Evolutionary conservation across 2,888 invertebrate genomes (phyloP).

Genomic region (Blera fallax): DNA sequence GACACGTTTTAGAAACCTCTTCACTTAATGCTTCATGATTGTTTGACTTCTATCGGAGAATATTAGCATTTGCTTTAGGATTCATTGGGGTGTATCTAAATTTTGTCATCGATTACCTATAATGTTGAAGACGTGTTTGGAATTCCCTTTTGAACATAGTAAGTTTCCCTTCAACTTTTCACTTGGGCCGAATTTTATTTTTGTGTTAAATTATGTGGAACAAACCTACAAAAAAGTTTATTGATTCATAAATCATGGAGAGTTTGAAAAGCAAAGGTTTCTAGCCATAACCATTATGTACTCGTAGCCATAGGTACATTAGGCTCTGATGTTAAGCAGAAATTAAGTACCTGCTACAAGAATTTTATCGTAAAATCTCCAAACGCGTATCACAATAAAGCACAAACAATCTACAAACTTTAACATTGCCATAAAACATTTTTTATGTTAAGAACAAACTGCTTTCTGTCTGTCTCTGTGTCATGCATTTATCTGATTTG

Average conservation of each 20-base stretch:
- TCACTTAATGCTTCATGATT: not conserved
- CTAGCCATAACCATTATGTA: too few relatives aligned
- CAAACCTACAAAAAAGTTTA: not conserved
- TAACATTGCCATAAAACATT: not conserved
- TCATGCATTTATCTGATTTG: not conserved
- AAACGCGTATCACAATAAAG: not conserved
- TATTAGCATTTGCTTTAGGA: not conserved
- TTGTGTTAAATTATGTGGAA: not conserved
- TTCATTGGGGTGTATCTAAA: not conserved
- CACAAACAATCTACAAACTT: not conserved
- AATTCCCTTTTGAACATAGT: not conserved
- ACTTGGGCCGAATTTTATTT: not conserved
- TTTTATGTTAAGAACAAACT: not conserved
- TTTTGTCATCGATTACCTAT: conserved; percentile 2
- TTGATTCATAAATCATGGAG: not conserved
- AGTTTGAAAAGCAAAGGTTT: not conserved
- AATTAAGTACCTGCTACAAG: not conserved
- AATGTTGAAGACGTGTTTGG: not conserved
- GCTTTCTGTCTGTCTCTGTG: not conserved
- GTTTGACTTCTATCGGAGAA: not conserved
- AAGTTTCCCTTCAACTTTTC: not conserved
- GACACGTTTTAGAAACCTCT: not conserved
- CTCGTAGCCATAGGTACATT: not conserved
- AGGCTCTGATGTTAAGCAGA: not conserved
- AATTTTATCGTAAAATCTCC: not conserved